A percentile compares a stretch with the other conserved stretches of the same genome.
These are phyloP conservation scores for Porites rus DNA, from an alignment of 92 coral and sea anemone genomes.

Conservation along the genomic window DNA sequence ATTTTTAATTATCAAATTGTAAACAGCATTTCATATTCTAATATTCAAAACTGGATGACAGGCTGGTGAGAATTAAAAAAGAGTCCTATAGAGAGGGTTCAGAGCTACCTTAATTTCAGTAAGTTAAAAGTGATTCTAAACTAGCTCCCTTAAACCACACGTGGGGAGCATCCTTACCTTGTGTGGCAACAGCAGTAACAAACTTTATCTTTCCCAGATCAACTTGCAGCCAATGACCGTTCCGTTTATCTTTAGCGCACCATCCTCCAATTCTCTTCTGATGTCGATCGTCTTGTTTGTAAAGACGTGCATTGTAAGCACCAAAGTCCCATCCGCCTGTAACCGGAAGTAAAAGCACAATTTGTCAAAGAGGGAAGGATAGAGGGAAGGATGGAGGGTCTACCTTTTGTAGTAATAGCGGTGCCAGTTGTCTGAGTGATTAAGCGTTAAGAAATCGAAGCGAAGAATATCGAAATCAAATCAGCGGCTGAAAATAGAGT, in stretches of 20 bases:
- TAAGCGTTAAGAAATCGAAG: too few species aligned
- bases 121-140: too few species aligned
- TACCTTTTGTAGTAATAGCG: too few species aligned
- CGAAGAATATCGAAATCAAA: too few species aligned
- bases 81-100: too few species aligned
- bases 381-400: background rate
- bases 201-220: constrained; percentile 77
- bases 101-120: too few species aligned
- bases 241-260: constrained; percentile 75
- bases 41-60: too few species aligned
- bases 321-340: constrained; percentile 85
- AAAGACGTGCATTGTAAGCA: constrained; percentile 91
- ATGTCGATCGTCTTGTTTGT: constrained; percentile 79
- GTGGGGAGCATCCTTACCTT: constrained; percentile 52
- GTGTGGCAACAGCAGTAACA: constrained; percentile 95
- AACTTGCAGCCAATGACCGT: constrained; percentile 87
- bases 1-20: too few species aligned
- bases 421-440: too few species aligned
- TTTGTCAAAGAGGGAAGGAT: background rate
- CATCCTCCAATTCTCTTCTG: constrained; percentile 85
- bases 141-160: background rate
- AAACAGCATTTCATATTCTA: too few species aligned
- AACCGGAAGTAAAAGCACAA: background rate
- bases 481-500: too few species aligned
- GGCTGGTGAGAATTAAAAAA: too few species aligned